A percentile compares a stretch with the other conserved stretches of the same genome.
phyloP scores from a whole-genome alignment of 2,888 invertebrate genomes.

The Temnothorax rugatulus region DNA sequence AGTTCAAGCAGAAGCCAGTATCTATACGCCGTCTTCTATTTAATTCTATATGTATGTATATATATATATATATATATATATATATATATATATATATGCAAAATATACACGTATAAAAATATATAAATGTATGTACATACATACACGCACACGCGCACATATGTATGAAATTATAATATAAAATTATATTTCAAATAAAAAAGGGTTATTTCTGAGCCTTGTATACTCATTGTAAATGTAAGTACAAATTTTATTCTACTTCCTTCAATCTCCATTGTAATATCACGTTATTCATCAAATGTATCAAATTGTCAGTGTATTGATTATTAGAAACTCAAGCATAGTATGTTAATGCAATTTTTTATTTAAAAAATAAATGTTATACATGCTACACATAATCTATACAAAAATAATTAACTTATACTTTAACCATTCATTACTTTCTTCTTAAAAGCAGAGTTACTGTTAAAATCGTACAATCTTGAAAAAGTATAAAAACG shows the following conservation, averaged over 20 bases:
- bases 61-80: background rate
- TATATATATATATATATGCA: background rate
- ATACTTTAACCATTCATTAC: background rate
- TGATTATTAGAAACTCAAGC: slow-evolving; percentile 7
- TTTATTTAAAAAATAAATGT: background rate
- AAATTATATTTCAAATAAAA: slow-evolving; percentile 9
- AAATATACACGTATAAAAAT: background rate
- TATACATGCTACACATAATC: background rate
- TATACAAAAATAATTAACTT: background rate
- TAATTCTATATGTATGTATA: background rate
- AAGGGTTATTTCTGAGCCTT: slow-evolving; percentile 5
- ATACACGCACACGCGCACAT: too few relatives aligned
- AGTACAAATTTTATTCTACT: slow-evolving; percentile 48
- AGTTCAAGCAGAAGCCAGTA: slow-evolving; percentile 26
- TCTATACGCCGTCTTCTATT: background rate
- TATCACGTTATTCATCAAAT: background rate
- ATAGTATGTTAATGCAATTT: slow-evolving; percentile 4
- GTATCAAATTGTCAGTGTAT: background rate
- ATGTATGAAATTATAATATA: background rate
- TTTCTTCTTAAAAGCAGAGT: background rate
- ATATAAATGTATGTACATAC: background rate
- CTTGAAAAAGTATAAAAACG: slow-evolving; percentile 1
- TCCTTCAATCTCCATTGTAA: slow-evolving; percentile 51
- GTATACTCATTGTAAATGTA: background rate
- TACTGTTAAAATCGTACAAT: background rate